A percentile compares a stretch with the other conserved stretches of the same genome.
phyloP scores from a whole-genome alignment of 2,888 invertebrate genomes.

The Drosophila barbarae region DNA sequence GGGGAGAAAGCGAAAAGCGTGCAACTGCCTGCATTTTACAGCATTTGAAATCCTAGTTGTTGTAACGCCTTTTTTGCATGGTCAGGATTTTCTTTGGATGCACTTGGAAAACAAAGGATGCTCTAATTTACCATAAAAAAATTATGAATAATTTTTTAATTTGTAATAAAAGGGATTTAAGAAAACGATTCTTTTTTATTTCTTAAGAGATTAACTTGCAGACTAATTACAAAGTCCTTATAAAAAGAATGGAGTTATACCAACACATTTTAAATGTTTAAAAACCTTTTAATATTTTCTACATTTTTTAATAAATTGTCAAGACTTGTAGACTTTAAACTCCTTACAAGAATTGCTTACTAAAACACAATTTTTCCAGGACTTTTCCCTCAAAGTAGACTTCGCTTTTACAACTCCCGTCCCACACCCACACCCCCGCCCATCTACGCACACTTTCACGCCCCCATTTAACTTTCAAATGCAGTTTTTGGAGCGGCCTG shows the following conservation, averaged over 20 bases:
- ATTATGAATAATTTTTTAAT: neutral
- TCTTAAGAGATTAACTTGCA: too few species aligned
- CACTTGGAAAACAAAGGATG: slow-evolving; percentile 10
- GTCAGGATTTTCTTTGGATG: slow-evolving; percentile 11
- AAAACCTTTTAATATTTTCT: neutral
- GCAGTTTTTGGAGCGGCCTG: slow-evolving; percentile 39
- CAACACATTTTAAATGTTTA: too few species aligned
- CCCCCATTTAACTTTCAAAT: slow-evolving; percentile 44
- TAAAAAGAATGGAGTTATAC: too few species aligned
- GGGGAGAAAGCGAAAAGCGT: neutral
- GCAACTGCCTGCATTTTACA: slow-evolving; percentile 51
- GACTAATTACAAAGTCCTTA: too few species aligned
- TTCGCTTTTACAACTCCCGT: neutral
- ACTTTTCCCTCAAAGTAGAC: neutral
- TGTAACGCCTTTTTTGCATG: slow-evolving; percentile 31
- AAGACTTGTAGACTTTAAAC: neutral
- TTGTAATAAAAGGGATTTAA: neutral
- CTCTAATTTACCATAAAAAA: neutral
- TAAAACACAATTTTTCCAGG: neutral
- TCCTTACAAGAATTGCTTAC: neutral
- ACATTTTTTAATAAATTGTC: neutral
- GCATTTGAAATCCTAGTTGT: slow-evolving; percentile 47
- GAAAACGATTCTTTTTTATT: too few species aligned
- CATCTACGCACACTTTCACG: neutral
- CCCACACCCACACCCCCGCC: too few species aligned